Percentiles rank a stretch among this genome's conserved stretches.
Evolutionary conservation across 1,140 invertebrate species (phyloP).

Genomic region (Pseudomyrmex pallidus): DNA sequence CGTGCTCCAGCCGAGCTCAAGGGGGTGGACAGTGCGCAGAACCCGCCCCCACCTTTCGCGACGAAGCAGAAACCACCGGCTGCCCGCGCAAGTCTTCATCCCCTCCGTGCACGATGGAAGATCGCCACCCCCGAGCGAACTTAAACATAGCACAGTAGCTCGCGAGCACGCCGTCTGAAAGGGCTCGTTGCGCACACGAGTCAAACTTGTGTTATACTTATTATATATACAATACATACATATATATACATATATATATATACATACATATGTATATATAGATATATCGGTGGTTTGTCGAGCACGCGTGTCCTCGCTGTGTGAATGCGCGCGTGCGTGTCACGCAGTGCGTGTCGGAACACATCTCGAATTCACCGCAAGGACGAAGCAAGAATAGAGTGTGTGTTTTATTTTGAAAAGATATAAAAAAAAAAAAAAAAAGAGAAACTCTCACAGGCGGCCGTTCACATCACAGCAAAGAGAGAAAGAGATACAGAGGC

Average conservation of each 20-base stretch:
- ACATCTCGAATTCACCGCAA: constrained; percentile 17
- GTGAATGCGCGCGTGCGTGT: constrained; percentile 68
- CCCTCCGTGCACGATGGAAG: constrained; percentile 74
- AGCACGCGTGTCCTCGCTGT: constrained; percentile 65
- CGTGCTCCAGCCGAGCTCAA: constrained; percentile 74
- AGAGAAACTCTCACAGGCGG: constrained; percentile 18
- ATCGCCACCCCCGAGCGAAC: constrained; percentile 78
- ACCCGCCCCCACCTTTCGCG: constrained; percentile 84
- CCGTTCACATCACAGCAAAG: constrained; percentile 25
- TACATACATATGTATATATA: constrained; percentile 41
- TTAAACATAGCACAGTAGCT: constrained; percentile 85
- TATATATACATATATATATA: constrained; percentile 23
- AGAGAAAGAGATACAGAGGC: constrained; percentile 48
- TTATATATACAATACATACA: constrained; percentile 14
- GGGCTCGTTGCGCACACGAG: constrained; percentile 75
- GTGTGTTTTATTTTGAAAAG: constrained; percentile 27
- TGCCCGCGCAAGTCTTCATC: constrained; percentile 79
- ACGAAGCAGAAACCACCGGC: constrained; percentile 77
- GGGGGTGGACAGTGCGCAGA: constrained; percentile 85
- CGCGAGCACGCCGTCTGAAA: constrained; percentile 80
- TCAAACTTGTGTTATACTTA: constrained; percentile 47
- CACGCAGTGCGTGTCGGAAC: constrained; percentile 42
- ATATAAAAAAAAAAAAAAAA: constrained; percentile 19
- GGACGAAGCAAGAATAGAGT: constrained; percentile 38
- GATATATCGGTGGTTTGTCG: constrained; percentile 52